Evolutionary conservation across 2,797 vertebrate genomes (phyloP).

Genomic region (Bradypodion ventrale): DNA sequence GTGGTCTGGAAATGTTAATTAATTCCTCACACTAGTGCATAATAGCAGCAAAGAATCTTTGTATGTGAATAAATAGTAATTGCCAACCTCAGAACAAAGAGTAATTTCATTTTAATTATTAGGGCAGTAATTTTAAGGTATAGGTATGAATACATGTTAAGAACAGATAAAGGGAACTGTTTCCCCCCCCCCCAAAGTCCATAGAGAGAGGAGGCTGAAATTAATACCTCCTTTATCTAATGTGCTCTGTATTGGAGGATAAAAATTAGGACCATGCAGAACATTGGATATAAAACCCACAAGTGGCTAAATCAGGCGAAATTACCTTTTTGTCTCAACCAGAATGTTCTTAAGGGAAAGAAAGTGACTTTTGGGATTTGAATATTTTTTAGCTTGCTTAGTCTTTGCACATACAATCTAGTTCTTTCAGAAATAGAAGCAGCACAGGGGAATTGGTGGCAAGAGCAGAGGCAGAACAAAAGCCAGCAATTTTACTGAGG

Average conservation of each 20-base stretch:
- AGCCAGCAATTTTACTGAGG: background rate
- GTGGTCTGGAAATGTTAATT: background rate
- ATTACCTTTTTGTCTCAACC: background rate
- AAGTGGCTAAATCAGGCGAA: background rate
- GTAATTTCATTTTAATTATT: constrained; percentile 2
- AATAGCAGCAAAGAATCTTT: background rate
- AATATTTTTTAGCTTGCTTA: background rate
- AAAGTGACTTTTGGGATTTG: background rate
- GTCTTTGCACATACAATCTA: background rate
- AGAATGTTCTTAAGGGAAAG: background rate
- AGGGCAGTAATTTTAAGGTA: background rate
- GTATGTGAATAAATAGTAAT: constrained; percentile 20
- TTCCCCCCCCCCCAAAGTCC: background rate
- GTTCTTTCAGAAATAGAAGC: background rate
- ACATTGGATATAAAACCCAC: background rate
- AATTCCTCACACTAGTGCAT: background rate
- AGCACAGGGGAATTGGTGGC: background rate
- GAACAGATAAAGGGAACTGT: background rate
- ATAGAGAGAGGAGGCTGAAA: background rate
- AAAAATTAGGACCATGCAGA: background rate
- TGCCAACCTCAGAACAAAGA: constrained; percentile 13
- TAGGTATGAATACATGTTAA: constrained; percentile 7
- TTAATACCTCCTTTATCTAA: constrained; percentile 1
- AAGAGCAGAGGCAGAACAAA: background rate
- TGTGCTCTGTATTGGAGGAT: background rate